A percentile compares a stretch with the other conserved stretches of the same genome.
These are phyloP conservation scores for Dascillus cervinus DNA, from an alignment of 2,888 invertebrate species.

Conservation along the genomic window DNA sequence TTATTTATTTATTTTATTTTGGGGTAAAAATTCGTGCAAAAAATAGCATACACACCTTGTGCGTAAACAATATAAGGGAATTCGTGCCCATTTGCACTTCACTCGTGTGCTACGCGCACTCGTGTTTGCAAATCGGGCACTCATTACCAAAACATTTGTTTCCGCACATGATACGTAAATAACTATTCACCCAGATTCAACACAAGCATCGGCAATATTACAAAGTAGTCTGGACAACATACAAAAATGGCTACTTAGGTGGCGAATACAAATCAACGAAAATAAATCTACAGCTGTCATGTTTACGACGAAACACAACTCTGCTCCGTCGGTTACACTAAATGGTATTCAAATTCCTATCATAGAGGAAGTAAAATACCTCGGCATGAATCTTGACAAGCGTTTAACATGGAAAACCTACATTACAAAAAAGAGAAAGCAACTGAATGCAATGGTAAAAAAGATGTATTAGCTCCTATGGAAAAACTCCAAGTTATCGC, in stretches of 20 bases:
- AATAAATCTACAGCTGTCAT: slow-evolving; percentile 9
- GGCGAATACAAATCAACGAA: too few relatives aligned
- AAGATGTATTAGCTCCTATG: slow-evolving; percentile 7
- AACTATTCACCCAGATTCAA: slow-evolving; percentile 3
- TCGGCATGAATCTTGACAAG: slow-evolving; percentile 14
- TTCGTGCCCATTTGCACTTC: too few relatives aligned
- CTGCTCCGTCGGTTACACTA: slow-evolving; percentile 5
- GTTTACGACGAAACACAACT: slow-evolving; percentile 7
- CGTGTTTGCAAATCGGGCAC: too few relatives aligned
- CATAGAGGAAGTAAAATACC: slow-evolving; percentile 19
- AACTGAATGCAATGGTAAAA: slow-evolving; percentile 3
- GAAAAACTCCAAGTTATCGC: slow-evolving; percentile 6
- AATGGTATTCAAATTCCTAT: slow-evolving; percentile 26
- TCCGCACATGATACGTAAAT: too few relatives aligned
- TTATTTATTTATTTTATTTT: too few relatives aligned
- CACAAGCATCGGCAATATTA: slow-evolving; percentile 4
- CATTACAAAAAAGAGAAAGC: slow-evolving; percentile 3
- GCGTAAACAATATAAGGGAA: too few relatives aligned
- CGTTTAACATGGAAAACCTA: slow-evolving; percentile 13
- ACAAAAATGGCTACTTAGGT: slow-evolving; percentile 4
- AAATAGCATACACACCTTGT: too few relatives aligned
- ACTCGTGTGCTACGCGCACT: too few relatives aligned
- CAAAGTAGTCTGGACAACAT: slow-evolving; percentile 4
- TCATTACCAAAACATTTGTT: too few relatives aligned
- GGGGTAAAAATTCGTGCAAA: too few relatives aligned